phyloP scores from a whole-genome alignment of 1,140 invertebrate species.

The Papilio helenus region DNA sequence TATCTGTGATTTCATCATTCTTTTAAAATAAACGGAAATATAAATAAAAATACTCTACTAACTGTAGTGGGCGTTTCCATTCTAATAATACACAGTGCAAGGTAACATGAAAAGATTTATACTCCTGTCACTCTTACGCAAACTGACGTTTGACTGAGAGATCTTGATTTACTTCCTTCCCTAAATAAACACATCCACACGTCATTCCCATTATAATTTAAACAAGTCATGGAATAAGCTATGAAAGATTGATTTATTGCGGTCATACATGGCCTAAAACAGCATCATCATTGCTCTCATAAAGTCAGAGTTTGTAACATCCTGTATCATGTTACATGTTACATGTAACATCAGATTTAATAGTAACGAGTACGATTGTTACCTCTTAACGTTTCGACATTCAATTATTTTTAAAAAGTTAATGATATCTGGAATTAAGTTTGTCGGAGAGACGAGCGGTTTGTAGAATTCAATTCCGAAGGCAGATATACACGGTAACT shows the following conservation, averaged over 20 bases:
- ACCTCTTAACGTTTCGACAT: no score
- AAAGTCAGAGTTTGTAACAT: neutral
- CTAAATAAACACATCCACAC: conserved; percentile 5
- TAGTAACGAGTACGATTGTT: no score
- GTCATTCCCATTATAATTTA: neutral
- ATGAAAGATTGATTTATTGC: conserved; percentile 8
- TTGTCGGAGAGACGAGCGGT: no score
- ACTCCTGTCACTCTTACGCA: neutral
- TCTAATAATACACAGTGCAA: neutral
- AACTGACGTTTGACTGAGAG: neutral
- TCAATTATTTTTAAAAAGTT: no score
- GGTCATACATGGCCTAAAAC: neutral
- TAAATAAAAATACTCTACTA: neutral
- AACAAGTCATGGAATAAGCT: neutral
- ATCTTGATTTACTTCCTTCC: neutral
- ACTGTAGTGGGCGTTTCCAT: neutral
- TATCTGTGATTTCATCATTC: neutral
- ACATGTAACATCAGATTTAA: no score
- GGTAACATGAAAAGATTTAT: neutral
- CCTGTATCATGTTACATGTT: no score
- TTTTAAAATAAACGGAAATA: neutral
- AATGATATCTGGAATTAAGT: no score
- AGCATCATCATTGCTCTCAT: neutral
- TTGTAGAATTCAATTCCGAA: no score
- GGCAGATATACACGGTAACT: no score